A percentile compares a stretch with the other conserved stretches of the same genome.
These are phyloP conservation scores for Microplitis mediator DNA, from an alignment of 1,140 invertebrate species.

Conservation along the genomic window DNA sequence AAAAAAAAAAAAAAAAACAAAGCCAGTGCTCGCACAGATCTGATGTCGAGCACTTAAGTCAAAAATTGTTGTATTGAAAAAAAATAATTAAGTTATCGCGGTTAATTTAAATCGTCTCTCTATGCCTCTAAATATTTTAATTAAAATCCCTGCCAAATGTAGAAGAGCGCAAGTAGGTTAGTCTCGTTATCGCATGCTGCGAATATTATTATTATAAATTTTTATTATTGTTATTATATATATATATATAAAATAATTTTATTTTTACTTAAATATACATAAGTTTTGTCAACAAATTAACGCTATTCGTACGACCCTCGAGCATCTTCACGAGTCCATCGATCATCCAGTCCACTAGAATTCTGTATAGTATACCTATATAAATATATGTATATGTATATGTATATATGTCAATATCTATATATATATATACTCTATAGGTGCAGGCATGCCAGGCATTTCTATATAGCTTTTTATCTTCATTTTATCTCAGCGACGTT, in stretches of 20 bases:
- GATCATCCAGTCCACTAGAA: slow-evolving; percentile 18
- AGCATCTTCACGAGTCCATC: slow-evolving; percentile 18
- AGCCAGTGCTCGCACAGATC: not conserved
- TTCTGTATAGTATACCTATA: not conserved
- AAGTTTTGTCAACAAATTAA: not conserved
- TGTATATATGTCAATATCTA: not conserved
- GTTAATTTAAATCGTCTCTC: not conserved
- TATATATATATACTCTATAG: not conserved
- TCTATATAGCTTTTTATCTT: slow-evolving; percentile 8
- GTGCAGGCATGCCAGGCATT: slow-evolving; percentile 22
- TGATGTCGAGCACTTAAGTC: not conserved
- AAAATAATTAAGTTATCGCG: not conserved
- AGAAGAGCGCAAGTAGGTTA: slow-evolving; percentile 28
- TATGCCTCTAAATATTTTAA: slow-evolving; percentile 5
- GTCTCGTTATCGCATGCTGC: slow-evolving; percentile 10
- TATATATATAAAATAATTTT: not conserved
- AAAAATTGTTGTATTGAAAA: not conserved
- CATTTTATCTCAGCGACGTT: slow-evolving; percentile 12
- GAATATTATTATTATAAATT: not conserved
- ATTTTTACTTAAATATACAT: not conserved
- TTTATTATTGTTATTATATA: not conserved
- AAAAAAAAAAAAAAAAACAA: slow-evolving; percentile 4
- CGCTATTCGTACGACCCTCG: not conserved
- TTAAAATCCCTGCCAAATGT: slow-evolving; percentile 14
- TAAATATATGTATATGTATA: not conserved